Evolutionary conservation across 2,113 vertebrate species (phyloP).

Genomic region (Chitala chitala): DNA sequence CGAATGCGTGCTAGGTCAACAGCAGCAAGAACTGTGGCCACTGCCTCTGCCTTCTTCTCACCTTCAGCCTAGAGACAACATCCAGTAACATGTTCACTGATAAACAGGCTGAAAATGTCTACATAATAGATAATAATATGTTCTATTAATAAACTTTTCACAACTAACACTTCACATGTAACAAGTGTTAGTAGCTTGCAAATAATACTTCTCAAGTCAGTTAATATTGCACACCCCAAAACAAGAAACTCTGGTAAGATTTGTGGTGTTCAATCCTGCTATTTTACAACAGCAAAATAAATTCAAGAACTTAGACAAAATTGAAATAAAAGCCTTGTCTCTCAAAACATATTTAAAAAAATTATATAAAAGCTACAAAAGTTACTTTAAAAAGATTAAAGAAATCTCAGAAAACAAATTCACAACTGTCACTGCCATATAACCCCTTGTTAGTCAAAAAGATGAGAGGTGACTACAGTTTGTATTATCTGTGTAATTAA

Average conservation of each 20-base stretch:
- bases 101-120: background rate
- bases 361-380: no score
- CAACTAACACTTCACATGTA: background rate
- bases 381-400: no score
- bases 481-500: background rate
- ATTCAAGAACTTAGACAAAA: no score
- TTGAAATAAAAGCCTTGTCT: no score
- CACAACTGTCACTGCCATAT: background rate
- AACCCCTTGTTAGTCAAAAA: background rate
- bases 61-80: conserved; percentile 68
- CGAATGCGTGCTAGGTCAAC: conserved; percentile 86
- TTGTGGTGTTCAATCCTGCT: background rate
- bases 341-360: no score
- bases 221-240: background rate
- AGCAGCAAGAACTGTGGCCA: conserved; percentile 90
- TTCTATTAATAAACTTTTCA: background rate
- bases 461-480: background rate
- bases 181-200: background rate
- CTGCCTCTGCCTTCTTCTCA: conserved; percentile 80
- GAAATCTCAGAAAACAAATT: background rate
- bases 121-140: background rate
- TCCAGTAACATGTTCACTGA: conserved; percentile 30
- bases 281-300: background rate
- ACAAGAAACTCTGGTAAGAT: background rate
- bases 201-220: background rate